These are phyloP conservation scores for Bolborhynchus lineola DNA, from an alignment of 2,113 vertebrate species.

Conservation along the genomic window DNA sequence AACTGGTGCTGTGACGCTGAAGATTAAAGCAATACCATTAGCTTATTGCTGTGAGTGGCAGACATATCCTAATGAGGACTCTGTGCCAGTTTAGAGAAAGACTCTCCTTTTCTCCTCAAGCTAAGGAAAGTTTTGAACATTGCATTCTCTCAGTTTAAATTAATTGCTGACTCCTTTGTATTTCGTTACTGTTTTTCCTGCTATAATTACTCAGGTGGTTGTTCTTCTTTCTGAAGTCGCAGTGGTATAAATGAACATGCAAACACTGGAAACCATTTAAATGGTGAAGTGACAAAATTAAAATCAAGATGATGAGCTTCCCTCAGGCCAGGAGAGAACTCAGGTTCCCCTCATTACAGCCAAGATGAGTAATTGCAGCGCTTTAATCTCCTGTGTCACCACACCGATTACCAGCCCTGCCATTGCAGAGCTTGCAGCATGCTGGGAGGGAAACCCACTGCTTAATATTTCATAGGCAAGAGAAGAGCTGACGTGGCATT, in stretches of 20 bases:
- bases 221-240: neutral
- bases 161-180: conserved; percentile 29
- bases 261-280: conserved; percentile 9
- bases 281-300: conserved; percentile 21
- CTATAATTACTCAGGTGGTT: conserved; percentile 35
- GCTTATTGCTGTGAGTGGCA: neutral
- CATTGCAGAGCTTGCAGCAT: neutral
- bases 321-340: conserved; percentile 25
- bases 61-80: neutral
- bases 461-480: neutral
- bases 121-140: conserved; percentile 19
- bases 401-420: neutral
- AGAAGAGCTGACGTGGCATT: neutral
- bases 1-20: neutral
- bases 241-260: neutral
- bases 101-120: neutral
- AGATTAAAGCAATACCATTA: conserved; percentile 1
- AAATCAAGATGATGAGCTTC: conserved; percentile 26
- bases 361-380: conserved; percentile 31
- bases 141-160: conserved; percentile 21
- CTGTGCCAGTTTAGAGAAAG: neutral
- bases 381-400: neutral
- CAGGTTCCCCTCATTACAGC: conserved; percentile 41
- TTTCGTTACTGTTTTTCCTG: conserved; percentile 9
- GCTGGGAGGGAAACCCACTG: neutral